phyloP scores from a whole-genome alignment of 1,140 invertebrate genomes.

The Acromyrmex heyeri region DNA sequence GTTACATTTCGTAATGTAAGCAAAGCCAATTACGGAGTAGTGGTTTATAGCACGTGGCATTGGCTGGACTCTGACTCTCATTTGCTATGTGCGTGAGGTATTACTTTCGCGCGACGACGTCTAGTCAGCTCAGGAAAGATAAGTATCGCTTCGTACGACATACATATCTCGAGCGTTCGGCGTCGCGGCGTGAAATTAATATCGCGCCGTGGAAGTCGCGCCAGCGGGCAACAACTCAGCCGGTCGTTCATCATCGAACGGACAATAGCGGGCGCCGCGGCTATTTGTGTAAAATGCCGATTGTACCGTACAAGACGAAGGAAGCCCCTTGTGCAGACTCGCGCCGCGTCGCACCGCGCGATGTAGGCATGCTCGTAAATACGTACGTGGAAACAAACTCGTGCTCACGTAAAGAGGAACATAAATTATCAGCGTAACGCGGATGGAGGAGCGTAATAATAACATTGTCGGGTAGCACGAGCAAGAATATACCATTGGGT shows the following conservation, averaged over 20 bases:
- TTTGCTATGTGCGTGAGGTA: background rate
- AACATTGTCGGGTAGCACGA: slow-evolving; percentile 75
- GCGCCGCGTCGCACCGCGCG: background rate
- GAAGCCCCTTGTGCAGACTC: background rate
- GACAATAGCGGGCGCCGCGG: slow-evolving; percentile 48
- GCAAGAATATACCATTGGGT: slow-evolving; percentile 71
- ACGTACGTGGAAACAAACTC: slow-evolving; percentile 53
- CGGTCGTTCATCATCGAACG: slow-evolving; percentile 50
- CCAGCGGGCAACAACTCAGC: slow-evolving; percentile 35
- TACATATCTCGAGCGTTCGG: slow-evolving; percentile 17
- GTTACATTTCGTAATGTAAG: background rate
- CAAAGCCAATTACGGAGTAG: background rate
- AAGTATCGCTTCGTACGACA: slow-evolving; percentile 32
- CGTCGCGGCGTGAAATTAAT: slow-evolving; percentile 56
- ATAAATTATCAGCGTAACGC: slow-evolving; percentile 78
- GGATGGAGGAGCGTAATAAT: slow-evolving; percentile 75
- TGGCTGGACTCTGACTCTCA: background rate
- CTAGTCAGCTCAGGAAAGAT: background rate
- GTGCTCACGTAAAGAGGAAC: slow-evolving; percentile 67
- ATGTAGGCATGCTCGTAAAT: slow-evolving; percentile 33
- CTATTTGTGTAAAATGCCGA: slow-evolving; percentile 56
- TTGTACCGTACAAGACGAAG: slow-evolving; percentile 33
- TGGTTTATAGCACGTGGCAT: background rate
- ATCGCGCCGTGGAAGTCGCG: slow-evolving; percentile 39
- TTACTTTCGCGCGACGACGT: slow-evolving; percentile 30